A percentile compares a stretch with the other conserved stretches of the same genome.
phyloP scores from a whole-genome alignment of 2,888 invertebrate genomes.

The Antheraea assamensis region DNA sequence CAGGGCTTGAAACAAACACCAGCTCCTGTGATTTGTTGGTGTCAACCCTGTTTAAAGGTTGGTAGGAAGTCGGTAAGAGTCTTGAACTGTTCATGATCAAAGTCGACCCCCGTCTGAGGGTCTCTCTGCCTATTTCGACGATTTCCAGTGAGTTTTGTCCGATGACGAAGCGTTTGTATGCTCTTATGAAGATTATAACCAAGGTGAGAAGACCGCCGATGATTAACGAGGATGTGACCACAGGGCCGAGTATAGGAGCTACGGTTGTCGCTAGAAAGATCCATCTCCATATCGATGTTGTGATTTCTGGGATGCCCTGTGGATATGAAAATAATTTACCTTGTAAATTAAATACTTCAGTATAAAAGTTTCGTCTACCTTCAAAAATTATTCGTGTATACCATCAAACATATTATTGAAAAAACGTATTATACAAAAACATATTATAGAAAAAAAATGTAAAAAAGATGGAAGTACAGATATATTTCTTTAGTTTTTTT shows the following conservation, averaged over 20 bases:
- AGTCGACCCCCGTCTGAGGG: constrained; percentile 85
- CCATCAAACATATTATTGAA: too few species aligned
- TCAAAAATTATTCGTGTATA: too few species aligned
- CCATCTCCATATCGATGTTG: constrained; percentile 91
- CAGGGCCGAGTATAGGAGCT: constrained; percentile 86
- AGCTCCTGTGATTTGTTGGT: constrained; percentile 49
- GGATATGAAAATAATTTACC: constrained; percentile 32
- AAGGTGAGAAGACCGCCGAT: constrained; percentile 85
- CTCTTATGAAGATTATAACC: constrained; percentile 85
- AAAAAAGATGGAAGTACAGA: too few species aligned
- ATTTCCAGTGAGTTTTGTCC: constrained; percentile 87
- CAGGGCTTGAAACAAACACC: constrained; percentile 45
- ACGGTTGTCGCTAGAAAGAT: constrained; percentile 91
- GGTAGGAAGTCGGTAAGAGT: constrained; percentile 78
- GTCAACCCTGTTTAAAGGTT: constrained; percentile 43
- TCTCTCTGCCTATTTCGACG: constrained; percentile 88
- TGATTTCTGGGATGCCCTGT: constrained; percentile 89
- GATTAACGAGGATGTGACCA: constrained; percentile 88
- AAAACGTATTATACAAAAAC: too few species aligned
- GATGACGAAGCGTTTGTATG: constrained; percentile 89
- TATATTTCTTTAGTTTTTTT: too few species aligned
- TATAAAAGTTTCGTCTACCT: too few species aligned
- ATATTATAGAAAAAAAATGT: too few species aligned
- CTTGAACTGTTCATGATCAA: constrained; percentile 83
- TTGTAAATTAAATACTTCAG: too few species aligned